A percentile compares a stretch with the other conserved stretches of the same genome.
These are phyloP conservation scores for Mechanitis mazaeus DNA, from an alignment of 2,888 invertebrate genomes.

Conservation along the genomic window DNA sequence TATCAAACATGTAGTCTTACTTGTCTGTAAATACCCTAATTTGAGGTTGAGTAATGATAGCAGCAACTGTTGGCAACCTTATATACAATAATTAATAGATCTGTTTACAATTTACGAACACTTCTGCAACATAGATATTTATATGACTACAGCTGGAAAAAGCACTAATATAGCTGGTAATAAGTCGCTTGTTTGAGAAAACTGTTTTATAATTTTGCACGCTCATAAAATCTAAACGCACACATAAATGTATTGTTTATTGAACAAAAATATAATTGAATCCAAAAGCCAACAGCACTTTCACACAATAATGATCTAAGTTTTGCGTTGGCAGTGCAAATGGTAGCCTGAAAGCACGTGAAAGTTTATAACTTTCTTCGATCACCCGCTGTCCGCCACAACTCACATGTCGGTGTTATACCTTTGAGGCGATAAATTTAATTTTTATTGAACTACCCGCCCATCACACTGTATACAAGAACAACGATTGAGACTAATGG, in stretches of 20 bases:
- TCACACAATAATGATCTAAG: slow-evolving; percentile 44
- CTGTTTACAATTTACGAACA: background rate
- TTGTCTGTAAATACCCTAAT: too few relatives aligned
- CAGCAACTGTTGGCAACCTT: background rate
- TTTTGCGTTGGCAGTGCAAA: slow-evolving; percentile 39
- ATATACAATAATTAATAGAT: background rate
- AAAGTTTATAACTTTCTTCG: slow-evolving; percentile 46
- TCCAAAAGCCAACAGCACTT: slow-evolving; percentile 36
- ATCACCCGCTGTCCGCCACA: slow-evolving; percentile 23
- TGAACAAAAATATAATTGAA: slow-evolving; percentile 22
- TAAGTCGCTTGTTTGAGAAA: too few relatives aligned
- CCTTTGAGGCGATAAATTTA: background rate
- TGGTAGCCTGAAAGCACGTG: slow-evolving; percentile 41
- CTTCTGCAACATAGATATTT: background rate
- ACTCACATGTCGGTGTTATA: background rate
- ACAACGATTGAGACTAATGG: too few relatives aligned
- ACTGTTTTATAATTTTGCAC: too few relatives aligned
- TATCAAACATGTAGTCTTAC: too few relatives aligned
- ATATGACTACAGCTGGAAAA: background rate
- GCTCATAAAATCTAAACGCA: background rate
- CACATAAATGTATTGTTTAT: background rate
- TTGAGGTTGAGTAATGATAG: background rate
- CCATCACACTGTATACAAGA: too few relatives aligned
- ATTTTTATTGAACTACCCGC: slow-evolving; percentile 5
- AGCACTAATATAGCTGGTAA: too few relatives aligned